A percentile compares a stretch with the other conserved stretches of the same genome.
Evolutionary conservation across 2,888 invertebrate genomes (phyloP).

Genomic region (Coleophora flavipennella): DNA sequence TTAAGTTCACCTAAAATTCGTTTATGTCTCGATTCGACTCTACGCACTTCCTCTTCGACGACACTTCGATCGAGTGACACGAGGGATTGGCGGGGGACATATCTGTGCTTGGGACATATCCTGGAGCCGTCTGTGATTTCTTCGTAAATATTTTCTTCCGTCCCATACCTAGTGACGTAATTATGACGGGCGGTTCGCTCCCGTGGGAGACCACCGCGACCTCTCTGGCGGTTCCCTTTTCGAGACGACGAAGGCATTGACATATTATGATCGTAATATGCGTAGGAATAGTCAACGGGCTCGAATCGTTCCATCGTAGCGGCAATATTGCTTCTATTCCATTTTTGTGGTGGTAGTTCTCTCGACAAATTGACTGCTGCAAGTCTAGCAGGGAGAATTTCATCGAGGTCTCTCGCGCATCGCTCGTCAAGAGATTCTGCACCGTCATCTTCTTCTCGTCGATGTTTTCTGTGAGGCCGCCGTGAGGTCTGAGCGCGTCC

Average conservation of each 20-base stretch:
- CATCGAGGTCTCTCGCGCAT: constrained; percentile 63
- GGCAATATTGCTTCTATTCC: constrained; percentile 76
- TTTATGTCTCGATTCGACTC: constrained; percentile 87
- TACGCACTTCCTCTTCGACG: constrained; percentile 86
- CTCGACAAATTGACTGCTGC: constrained; percentile 58
- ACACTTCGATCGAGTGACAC: constrained; percentile 80
- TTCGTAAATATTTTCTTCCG: constrained; percentile 88
- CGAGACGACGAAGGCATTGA: constrained; percentile 73
- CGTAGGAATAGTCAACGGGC: constrained; percentile 85
- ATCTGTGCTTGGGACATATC: constrained; percentile 64
- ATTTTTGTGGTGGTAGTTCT: constrained; percentile 63
- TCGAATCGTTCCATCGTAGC: constrained; percentile 78
- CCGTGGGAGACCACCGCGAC: constrained; percentile 53
- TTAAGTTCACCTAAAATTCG: constrained; percentile 89
- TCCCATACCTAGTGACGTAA: constrained; percentile 84
- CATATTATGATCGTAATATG: constrained; percentile 84
- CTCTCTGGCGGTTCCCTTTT: constrained; percentile 57
- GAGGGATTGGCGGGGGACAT: constrained; percentile 71
- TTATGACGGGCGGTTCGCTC: constrained; percentile 74
- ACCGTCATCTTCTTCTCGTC: constrained; percentile 57
- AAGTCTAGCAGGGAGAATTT: constrained; percentile 65
- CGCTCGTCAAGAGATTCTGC: constrained; percentile 63
- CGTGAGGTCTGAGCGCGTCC: constrained; percentile 53
- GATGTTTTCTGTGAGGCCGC: constrained; percentile 48
- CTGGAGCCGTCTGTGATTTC: constrained; percentile 80